phyloP scores from a whole-genome alignment of 2,797 vertebrate species.

The Thunnus albacares region DNA sequence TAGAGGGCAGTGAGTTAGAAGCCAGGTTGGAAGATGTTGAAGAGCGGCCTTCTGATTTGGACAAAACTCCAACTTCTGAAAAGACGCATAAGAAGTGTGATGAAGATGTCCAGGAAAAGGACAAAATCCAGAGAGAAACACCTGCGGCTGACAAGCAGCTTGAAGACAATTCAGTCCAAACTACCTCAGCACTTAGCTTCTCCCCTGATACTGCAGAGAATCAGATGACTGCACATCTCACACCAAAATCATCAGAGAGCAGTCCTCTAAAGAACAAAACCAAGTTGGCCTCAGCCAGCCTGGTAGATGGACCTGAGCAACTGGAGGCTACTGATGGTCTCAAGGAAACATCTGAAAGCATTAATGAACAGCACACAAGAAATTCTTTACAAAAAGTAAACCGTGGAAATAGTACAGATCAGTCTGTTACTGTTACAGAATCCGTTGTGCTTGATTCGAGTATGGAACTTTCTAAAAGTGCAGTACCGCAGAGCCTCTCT shows the following conservation, averaged over 20 bases:
- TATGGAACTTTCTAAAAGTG: conserved; percentile 7
- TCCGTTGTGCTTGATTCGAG: conserved; percentile 5
- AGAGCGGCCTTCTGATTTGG: neutral
- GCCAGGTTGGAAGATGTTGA: conserved; percentile 7
- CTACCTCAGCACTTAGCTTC: conserved; percentile 20
- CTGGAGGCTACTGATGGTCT: neutral
- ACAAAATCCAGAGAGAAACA: neutral
- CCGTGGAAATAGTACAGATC: neutral
- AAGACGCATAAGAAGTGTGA: neutral
- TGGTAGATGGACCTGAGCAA: neutral
- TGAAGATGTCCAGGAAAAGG: conserved; percentile 11
- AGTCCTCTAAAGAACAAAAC: conserved; percentile 16
- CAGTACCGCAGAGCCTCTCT: conserved; percentile 4
- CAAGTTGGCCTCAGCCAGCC: conserved; percentile 7
- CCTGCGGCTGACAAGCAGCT: conserved; percentile 9
- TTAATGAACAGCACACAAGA: neutral
- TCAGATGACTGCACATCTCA: neutral
- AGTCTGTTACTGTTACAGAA: conserved; percentile 13
- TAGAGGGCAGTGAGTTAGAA: conserved; percentile 62
- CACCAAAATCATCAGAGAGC: conserved; percentile 3
- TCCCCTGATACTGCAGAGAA: neutral
- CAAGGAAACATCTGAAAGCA: neutral
- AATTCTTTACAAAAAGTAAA: conserved; percentile 1
- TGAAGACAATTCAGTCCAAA: conserved; percentile 25
- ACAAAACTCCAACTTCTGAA: conserved; percentile 4